A percentile compares a stretch with the other conserved stretches of the same genome.
Evolutionary conservation across 2,888 invertebrate genomes (phyloP).

Genomic region (Hirtodrosophila trivittata): DNA sequence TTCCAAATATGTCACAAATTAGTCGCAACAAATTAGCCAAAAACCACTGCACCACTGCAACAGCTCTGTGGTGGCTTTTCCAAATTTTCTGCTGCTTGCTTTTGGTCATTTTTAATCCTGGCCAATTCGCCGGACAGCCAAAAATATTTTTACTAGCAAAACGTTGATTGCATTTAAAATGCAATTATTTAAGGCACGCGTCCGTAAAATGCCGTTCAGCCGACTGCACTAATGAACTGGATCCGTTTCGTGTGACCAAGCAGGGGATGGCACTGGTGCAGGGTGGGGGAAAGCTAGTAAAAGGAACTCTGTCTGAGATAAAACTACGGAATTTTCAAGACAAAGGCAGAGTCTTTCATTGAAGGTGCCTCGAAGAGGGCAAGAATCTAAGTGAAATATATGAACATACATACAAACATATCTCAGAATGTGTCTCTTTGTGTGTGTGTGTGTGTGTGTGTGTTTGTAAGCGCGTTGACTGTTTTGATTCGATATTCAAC

Average conservation of each 20-base stretch:
- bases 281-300: too few relatives aligned
- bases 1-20: slow-evolving; percentile 42
- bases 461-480: not conserved
- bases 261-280: not conserved
- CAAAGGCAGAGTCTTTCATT: slow-evolving; percentile 45
- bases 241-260: slow-evolving; percentile 33
- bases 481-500: too few relatives aligned
- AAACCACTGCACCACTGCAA: slow-evolving; percentile 21
- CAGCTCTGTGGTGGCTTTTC: slow-evolving; percentile 35
- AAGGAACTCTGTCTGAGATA: too few relatives aligned
- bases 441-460: not conserved
- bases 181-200: slow-evolving; percentile 78
- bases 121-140: slow-evolving; percentile 27
- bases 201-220: slow-evolving; percentile 76
- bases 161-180: slow-evolving; percentile 77
- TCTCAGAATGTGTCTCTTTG: too few relatives aligned
- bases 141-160: slow-evolving; percentile 36
- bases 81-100: slow-evolving; percentile 31
- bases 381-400: slow-evolving; percentile 12
- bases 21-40: slow-evolving; percentile 60
- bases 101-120: slow-evolving; percentile 45
- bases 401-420: not conserved
- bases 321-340: too few relatives aligned
- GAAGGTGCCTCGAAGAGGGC: slow-evolving; percentile 24
- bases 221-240: slow-evolving; percentile 75